Percentiles rank a stretch among this genome's conserved stretches.
Conservation (phyloP, 2,797 vertebrate genomes). For the Rhabdophis nuchalis region DNA sequence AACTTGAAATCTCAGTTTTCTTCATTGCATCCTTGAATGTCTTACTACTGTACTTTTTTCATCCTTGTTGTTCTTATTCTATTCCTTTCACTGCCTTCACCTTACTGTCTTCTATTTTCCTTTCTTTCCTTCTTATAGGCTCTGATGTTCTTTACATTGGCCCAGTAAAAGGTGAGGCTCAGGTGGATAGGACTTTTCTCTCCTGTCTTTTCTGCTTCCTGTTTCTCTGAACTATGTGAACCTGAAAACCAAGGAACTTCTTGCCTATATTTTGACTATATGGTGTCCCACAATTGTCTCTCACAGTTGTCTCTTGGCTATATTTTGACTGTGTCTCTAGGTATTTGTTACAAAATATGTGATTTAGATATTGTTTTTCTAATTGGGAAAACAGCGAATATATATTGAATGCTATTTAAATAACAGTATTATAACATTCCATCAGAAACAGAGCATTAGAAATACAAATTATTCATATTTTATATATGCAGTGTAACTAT, state of each 20-base stretch:
- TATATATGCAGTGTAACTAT: not conserved
- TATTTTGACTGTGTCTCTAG: constrained; percentile 9
- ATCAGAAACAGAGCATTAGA: not conserved
- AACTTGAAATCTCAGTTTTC: not conserved
- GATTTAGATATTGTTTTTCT: not conserved
- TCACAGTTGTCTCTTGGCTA: constrained; percentile 11
- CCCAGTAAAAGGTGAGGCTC: constrained; percentile 98
- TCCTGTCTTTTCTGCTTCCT: constrained; percentile 64
- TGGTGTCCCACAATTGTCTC: not conserved
- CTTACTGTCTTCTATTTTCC: constrained; percentile 73
- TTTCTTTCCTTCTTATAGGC: constrained; percentile 84
- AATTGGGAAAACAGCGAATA: not conserved
- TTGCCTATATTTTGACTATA: constrained; percentile 18
- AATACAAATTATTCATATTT: not conserved
- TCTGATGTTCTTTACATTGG: constrained; percentile 99
- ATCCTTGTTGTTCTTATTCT: constrained; percentile 28
- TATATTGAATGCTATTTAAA: not conserved
- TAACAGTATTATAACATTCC: not conserved
- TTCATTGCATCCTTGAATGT: constrained; percentile 12
- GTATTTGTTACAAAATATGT: not conserved
- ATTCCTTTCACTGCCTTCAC: constrained; percentile 63
- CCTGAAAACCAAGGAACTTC: constrained; percentile 51
- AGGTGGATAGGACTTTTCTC: constrained; percentile 63
- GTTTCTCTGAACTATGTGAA: constrained; percentile 56
- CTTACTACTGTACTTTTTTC: constrained; percentile 57